Base-by-base conservation (phyloP, 2,113 vertebrate genomes). In the Larimichthys crocea region DNA sequence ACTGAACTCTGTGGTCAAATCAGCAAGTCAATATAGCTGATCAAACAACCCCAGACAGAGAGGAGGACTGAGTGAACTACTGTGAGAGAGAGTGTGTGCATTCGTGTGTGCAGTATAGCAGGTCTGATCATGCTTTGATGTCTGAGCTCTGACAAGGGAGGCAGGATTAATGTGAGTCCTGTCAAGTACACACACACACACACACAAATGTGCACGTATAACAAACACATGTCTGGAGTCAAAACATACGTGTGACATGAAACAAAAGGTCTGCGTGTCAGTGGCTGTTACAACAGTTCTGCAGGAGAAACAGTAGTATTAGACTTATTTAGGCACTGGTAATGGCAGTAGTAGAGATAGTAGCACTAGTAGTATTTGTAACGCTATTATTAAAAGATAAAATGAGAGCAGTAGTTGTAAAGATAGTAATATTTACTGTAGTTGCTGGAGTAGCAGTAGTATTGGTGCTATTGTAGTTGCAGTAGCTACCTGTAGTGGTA, bases 51-150 rank as follows among this genome's bases (percentile, higher is more conserved):
- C 29, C 46, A 53, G 56, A 57, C 79, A 85, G 64, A 69, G 35
- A 60, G 40, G 24, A 75, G 49, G 50, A 77, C 50, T 0, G 11
- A 80, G 59, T 66, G 24, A 66, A 57, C 69, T 67, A 50, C 53
- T 26, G 60, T 66, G 42, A 20, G 35, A 63, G 29, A 4, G 10
- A 56, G 10, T 81, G 64, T 59, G 74, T 42, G 55, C 35, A 60
- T 81, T 74, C 14, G 70, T 83, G 74, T 75, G 77, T 82, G 68
- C 73, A 59, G 50, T 65, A 64, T 61, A 83, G 67, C 84, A 83
- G 68, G 83, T 86, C 78, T 86, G 83, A 77, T 90, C 77, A 83
- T 82, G 86, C 82, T 90, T 80, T 88, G 83, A 86, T 89, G 82
- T 84, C 77, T 88, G 70, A 85, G 70, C 71, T 80, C 55, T 85